Conservation (phyloP, 64 coral and sea anemone genomes). For the Orbicella faveolata region DNA sequence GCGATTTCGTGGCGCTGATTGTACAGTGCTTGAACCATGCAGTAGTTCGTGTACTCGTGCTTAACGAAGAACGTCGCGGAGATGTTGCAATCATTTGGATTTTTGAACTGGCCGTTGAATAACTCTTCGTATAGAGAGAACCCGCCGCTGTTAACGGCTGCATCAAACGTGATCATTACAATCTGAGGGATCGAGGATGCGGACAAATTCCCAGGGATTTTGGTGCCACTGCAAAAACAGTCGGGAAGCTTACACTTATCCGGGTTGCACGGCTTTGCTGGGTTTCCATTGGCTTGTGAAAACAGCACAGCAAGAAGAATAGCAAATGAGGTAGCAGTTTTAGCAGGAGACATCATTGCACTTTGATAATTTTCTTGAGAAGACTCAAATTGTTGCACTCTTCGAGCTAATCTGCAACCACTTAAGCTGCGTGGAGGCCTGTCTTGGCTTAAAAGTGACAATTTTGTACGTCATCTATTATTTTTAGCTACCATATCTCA, state of each 20-base stretch:
- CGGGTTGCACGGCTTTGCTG: conserved; percentile 13
- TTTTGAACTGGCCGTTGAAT: conserved; percentile 35
- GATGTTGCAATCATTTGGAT: conserved; percentile 80
- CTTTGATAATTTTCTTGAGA: not conserved
- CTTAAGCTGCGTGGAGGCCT: not conserved
- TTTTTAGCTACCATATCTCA: no score
- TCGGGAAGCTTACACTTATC: conserved; percentile 67
- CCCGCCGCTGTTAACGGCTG: conserved; percentile 52
- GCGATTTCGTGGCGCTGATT: conserved; percentile 72
- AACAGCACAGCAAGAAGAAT: not conserved
- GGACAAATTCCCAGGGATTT: conserved; percentile 53
- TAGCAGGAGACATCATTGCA: not conserved
- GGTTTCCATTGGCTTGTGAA: not conserved
- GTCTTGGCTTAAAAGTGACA: not conserved
- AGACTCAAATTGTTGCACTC: not conserved
- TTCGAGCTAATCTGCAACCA: not conserved
- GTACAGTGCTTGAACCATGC: conserved; percentile 59
- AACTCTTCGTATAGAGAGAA: conserved; percentile 51
- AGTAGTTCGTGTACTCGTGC: conserved; percentile 79
- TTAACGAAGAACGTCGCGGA: conserved; percentile 70
- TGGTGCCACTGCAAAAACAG: conserved; percentile 72
- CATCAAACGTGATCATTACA: conserved; percentile 71
- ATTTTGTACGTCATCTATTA: no score
- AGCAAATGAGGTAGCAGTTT: not conserved
- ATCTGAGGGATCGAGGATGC: conserved; percentile 76